Conservation (phyloP, 2,888 invertebrate genomes). For the Mimachlamys varia region DNA sequence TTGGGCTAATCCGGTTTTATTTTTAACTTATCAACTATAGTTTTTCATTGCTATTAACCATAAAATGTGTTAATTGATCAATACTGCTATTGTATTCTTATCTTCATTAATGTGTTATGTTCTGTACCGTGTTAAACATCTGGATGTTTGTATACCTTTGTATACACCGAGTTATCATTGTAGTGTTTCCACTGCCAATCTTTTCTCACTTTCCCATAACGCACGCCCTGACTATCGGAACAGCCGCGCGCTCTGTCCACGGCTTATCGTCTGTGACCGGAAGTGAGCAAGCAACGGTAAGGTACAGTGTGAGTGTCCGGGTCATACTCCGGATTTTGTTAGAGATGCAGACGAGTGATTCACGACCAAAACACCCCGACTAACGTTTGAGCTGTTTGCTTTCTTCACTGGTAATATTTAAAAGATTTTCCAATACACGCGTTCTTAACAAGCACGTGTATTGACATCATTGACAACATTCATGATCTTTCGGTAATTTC, state of each 20-base stretch:
- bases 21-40: neutral
- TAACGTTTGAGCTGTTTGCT: no score
- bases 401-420: no score
- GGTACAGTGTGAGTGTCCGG: neutral
- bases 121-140: neutral
- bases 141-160: neutral
- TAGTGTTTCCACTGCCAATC: neutral
- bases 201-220: slow-evolving; percentile 33
- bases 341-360: neutral
- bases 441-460: no score
- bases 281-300: neutral
- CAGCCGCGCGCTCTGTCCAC: neutral
- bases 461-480: no score
- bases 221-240: neutral
- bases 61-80: neutral
- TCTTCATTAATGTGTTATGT: neutral
- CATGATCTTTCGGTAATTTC: no score
- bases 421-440: no score
- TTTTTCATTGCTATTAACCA: neutral
- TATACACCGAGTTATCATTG: neutral
- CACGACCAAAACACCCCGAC: neutral
- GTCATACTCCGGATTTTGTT: neutral
- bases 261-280: neutral
- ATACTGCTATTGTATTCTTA: neutral
- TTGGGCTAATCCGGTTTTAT: no score